Evolutionary conservation across 2,888 invertebrate genomes (phyloP), one percentile per base, ranked within the genome.

Genomic region (Latheticus oryzae): DNA sequence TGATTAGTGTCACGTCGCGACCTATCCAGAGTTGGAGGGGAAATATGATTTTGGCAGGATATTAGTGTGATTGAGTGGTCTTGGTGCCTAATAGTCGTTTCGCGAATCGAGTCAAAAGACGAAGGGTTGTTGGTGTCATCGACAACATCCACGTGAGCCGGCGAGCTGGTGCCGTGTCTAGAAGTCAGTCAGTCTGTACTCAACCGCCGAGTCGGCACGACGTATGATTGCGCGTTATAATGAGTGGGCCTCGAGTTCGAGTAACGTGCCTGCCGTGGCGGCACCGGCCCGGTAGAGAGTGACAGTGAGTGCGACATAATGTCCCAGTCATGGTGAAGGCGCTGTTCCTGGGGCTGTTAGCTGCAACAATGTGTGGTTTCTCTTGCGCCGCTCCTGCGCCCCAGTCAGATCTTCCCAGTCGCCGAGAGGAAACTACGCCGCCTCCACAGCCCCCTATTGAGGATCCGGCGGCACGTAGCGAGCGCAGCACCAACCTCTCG

Each of bases 401-500:
- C 58, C 51, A 53, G 42, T 47, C 52, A 42, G 55, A 43, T 23
- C 63, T 40, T 24, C 58, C 60, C 40, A 43, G 47, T 53, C 45
- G 47, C 47, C 47, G 32, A 28, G 40, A 55, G 47, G 37, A 11
- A 23, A 40, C 37, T 13, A 42, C 58, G 57, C 37, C 47, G 52
- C 63, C 61, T 53, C 53, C 47, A 16, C 47, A 48, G 42, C 53
- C 45, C 30, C 45, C 66, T 26, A 47, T 68, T 58, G 73, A 74
- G 59, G 73, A 74, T 62, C 70, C 73, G 30, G 70, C 75, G 61
- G 75, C 79, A 58, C 76, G 84, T 79, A 85, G 87, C 77, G 86
- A 86, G 78, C 87, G 90, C 80, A 87, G 91, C 74, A 89, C 91
- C 72, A 89, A 89, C 81, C 83, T 91, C 75, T 89, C 90, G 74